Percentiles rank a stretch among this genome's conserved stretches.
phyloP scores from a whole-genome alignment of 2,113 vertebrate species.

The Myanophis thanlyinensis region DNA sequence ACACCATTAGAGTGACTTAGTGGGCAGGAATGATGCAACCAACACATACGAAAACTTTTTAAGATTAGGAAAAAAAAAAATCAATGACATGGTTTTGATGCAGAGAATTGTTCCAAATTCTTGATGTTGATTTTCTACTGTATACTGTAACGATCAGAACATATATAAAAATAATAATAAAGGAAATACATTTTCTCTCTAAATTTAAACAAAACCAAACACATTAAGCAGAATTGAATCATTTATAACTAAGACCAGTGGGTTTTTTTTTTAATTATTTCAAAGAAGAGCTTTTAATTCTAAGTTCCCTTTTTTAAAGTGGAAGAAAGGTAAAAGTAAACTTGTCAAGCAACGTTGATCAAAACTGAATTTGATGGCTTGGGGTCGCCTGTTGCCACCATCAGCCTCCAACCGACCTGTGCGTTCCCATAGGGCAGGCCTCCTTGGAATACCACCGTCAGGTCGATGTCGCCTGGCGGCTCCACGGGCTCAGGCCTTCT shows the following conservation, averaged over 20 bases:
- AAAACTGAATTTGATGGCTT: no score
- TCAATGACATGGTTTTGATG: neutral
- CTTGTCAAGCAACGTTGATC: neutral
- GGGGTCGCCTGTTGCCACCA: no score
- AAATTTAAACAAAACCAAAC: neutral
- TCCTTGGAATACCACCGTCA: no score
- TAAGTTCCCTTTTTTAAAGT: neutral
- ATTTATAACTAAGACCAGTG: neutral
- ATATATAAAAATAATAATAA: neutral
- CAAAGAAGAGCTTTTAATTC: neutral
- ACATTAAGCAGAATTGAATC: neutral
- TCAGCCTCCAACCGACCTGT: no score
- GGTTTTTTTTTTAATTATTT: neutral
- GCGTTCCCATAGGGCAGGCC: no score
- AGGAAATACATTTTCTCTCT: neutral
- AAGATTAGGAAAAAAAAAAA: neutral
- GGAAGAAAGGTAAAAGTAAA: neutral
- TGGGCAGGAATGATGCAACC: neutral
- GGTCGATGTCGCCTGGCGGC: no score
- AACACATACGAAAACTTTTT: neutral
- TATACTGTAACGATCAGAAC: neutral
- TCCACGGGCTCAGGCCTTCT: no score
- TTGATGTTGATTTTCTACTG: conserved; percentile 9
- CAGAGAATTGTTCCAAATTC: neutral
- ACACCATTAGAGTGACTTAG: neutral